Evolutionary conservation across 2,888 invertebrate species (phyloP), one percentile per base, ranked within the genome.

Genomic region (Fabriciana adippe): DNA sequence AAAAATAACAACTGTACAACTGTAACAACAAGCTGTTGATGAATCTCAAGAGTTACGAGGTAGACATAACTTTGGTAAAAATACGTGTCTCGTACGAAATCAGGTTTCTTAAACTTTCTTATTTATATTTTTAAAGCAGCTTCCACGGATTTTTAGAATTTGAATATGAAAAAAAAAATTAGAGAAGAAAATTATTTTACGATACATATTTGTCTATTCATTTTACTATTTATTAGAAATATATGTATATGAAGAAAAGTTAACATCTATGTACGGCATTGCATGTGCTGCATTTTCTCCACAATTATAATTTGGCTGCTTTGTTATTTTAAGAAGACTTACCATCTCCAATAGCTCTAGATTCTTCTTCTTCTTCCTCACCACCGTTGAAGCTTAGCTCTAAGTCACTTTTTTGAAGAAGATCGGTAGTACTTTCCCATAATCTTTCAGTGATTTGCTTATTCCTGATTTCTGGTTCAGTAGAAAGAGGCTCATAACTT

Each of bases 341-440:
- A 90, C 90, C 87, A 69, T 87, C 85, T 55, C 82, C 81, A 59
- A 91, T 77, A 72, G 89, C 81, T 66, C 89, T 86, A 16, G 68
- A 65, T 16, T 80, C 79, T 14, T 86, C 86, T 13, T 86, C 88
- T 11, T 85, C 87, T 6, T 83, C 88, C 48, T 84, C 81, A 53
- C 69, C 74, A 4, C 79, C 83, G 50, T 78, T 81, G 65, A 87
- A 89, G 74, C 85, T 89, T 1, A 92, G 69, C 62, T 92, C 91
- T 53, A 92, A 72, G 26, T 92, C 91, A 53, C 87, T 80, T 68
- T 82, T 84, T 64, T 86, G 79, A 6, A 92, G 68, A 6, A 92
- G 76, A n/a, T 87, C 86, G 0, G 83, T 74, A 1, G 88, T 79
- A 13, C 79, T 87, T 21, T 86, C 82, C 90, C 89, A 90, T 6